Percentiles rank a stretch among this genome's conserved stretches.
phyloP scores from a whole-genome alignment of 2,797 vertebrate species.

The Cyprinella venusta region DNA sequence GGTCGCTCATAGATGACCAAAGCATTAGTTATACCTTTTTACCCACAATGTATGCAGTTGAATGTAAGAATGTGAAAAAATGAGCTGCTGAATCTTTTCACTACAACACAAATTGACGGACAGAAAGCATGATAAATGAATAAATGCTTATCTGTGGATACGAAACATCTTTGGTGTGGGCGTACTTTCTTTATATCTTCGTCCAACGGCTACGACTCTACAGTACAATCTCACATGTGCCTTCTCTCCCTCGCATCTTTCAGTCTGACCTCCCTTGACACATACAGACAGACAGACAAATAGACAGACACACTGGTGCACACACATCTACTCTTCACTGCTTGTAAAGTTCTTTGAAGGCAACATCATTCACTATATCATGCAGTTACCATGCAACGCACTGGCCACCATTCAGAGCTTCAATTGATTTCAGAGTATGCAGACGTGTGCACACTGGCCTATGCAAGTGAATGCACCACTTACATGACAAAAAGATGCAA shows the following conservation, averaged over 20 bases:
- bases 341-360: slow-evolving; percentile 43
- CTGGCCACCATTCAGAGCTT: slow-evolving; percentile 35
- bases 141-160: slow-evolving; percentile 76
- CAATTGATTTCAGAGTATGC: slow-evolving; percentile 6
- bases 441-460: neutral
- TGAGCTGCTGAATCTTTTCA: slow-evolving; percentile 62
- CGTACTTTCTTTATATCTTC: slow-evolving; percentile 66
- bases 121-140: slow-evolving; percentile 62
- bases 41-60: slow-evolving; percentile 49
- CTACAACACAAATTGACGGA: slow-evolving; percentile 56
- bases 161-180: slow-evolving; percentile 66
- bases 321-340: neutral
- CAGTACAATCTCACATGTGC: slow-evolving; percentile 28
- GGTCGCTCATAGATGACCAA: slow-evolving; percentile 73
- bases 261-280: slow-evolving; percentile 37
- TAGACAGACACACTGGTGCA: slow-evolving; percentile 17
- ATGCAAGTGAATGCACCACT: neutral
- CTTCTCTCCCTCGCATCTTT: slow-evolving; percentile 20
- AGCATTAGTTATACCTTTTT: slow-evolving; percentile 73
- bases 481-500: neutral
- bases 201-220: slow-evolving; percentile 45
- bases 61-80: slow-evolving; percentile 59
- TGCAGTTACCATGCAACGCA: slow-evolving; percentile 44
- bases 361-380: slow-evolving; percentile 40
- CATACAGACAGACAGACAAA: slow-evolving; percentile 39